These are phyloP conservation scores for Antitype chi DNA, from an alignment of 2,888 invertebrate genomes.

Conservation along the genomic window DNA sequence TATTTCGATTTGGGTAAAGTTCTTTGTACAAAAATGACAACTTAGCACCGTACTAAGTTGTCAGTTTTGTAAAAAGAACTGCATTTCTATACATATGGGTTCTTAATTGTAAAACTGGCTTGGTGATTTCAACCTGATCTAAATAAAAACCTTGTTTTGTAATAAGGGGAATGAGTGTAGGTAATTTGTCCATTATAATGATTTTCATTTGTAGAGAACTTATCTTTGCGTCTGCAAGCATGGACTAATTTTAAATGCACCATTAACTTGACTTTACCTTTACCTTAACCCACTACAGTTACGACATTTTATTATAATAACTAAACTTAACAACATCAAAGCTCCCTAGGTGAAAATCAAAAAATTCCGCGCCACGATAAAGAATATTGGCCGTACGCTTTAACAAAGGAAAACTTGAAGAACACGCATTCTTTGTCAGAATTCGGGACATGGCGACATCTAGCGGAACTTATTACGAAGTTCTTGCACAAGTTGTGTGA, in stretches of 20 bases:
- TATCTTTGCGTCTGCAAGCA: neutral
- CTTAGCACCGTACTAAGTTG: too few species aligned
- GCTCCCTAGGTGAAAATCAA: slow-evolving; percentile 10
- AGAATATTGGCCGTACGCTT: slow-evolving; percentile 27
- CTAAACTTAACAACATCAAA: slow-evolving; percentile 1
- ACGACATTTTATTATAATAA: neutral
- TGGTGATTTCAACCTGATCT: too few species aligned
- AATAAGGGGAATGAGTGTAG: too few species aligned
- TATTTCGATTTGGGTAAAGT: too few species aligned
- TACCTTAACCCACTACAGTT: neutral
- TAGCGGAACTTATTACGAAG: slow-evolving; percentile 43
- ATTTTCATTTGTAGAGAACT: neutral
- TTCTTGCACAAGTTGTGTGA: slow-evolving; percentile 42
- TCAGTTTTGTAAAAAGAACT: too few species aligned
- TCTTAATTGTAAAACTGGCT: too few species aligned
- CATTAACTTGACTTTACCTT: too few species aligned
- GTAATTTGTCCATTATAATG: neutral
- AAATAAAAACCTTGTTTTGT: too few species aligned
- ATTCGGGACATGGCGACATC: slow-evolving; percentile 33
- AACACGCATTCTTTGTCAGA: slow-evolving; percentile 45
- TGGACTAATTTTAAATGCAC: neutral
- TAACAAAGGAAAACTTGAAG: slow-evolving; percentile 37
- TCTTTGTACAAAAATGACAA: too few species aligned
- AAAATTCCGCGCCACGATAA: slow-evolving; percentile 40
- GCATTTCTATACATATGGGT: too few species aligned